Conservation (phyloP, 1,140 invertebrate genomes). For the Heliconius himera region DNA sequence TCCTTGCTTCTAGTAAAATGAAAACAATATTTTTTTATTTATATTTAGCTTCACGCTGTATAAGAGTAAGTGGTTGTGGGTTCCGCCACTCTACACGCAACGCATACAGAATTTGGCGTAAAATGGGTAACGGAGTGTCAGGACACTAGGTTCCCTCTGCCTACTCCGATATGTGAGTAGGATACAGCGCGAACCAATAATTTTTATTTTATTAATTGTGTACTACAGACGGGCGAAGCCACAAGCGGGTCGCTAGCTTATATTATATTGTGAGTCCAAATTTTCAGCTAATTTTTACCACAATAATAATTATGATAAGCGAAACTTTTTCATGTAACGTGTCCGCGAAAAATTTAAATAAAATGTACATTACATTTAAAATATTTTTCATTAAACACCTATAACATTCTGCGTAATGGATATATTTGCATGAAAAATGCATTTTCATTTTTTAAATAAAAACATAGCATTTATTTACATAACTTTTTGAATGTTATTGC, state of each 20-base stretch:
- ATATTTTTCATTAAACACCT: slow-evolving; percentile 9
- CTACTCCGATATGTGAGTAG: no score
- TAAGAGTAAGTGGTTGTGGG: no score
- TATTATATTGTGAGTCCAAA: neutral
- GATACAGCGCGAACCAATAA: no score
- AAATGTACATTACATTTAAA: neutral
- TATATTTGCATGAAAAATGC: slow-evolving; percentile 7
- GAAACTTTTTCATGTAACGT: neutral
- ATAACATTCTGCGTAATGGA: slow-evolving; percentile 12
- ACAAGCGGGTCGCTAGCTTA: no score
- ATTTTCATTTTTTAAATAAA: slow-evolving; percentile 6
- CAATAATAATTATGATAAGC: neutral
- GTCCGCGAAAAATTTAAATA: neutral
- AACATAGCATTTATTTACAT: slow-evolving; percentile 1
- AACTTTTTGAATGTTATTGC: neutral
- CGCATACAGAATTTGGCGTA: no score
- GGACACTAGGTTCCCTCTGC: no score
- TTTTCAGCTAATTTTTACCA: neutral
- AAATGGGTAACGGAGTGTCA: no score
- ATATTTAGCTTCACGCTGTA: no score
- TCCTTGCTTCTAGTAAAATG: no score
- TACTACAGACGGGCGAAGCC: no score
- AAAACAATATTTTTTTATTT: no score
- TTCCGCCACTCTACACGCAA: no score
- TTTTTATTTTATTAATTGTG: neutral